phyloP scores from a whole-genome alignment of 35 echinoderm and acorn worm species.

The Strongylocentrotus purpuratus region DNA sequence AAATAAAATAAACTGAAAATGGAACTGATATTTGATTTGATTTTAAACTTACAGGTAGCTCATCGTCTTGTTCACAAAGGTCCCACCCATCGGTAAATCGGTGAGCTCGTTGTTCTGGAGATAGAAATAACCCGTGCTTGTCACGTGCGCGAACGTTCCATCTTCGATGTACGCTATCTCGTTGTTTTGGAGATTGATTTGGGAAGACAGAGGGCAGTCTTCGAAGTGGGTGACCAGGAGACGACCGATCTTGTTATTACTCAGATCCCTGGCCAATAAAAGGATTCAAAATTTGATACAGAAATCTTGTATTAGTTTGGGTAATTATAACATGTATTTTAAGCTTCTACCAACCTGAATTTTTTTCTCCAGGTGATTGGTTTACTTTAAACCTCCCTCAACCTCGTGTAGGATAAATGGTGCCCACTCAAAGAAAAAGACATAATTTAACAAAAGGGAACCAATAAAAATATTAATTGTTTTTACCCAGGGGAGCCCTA shows the following conservation, averaged over 20 bases:
- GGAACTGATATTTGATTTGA: background rate
- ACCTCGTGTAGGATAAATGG: too few species aligned
- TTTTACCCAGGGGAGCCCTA: too few species aligned
- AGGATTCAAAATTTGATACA: background rate
- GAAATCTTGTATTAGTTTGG: too few species aligned
- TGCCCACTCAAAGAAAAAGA: too few species aligned
- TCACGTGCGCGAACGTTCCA: constrained; percentile 72
- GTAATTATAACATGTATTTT: too few species aligned
- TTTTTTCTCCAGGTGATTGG: too few species aligned
- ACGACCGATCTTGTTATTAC: constrained; percentile 74
- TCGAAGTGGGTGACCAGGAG: constrained; percentile 81
- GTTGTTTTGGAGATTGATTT: constrained; percentile 42
- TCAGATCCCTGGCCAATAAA: constrained; percentile 49
- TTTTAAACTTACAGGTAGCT: constrained; percentile 59
- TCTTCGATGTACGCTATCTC: constrained; percentile 97
- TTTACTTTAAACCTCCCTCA: too few species aligned
- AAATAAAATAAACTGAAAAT: too few species aligned
- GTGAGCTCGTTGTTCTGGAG: constrained; percentile 78
- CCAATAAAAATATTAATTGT: too few species aligned
- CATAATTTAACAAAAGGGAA: too few species aligned
- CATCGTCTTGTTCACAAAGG: constrained; percentile 66
- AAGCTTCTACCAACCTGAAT: too few species aligned
- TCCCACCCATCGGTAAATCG: constrained; percentile 66
- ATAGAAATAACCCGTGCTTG: constrained; percentile 25
- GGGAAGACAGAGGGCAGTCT: constrained; percentile 64